A percentile compares a stretch with the other conserved stretches of the same genome.
These are phyloP conservation scores for Digitonthophagus gazella DNA, from an alignment of 2,888 invertebrate genomes.

Conservation along the genomic window DNA sequence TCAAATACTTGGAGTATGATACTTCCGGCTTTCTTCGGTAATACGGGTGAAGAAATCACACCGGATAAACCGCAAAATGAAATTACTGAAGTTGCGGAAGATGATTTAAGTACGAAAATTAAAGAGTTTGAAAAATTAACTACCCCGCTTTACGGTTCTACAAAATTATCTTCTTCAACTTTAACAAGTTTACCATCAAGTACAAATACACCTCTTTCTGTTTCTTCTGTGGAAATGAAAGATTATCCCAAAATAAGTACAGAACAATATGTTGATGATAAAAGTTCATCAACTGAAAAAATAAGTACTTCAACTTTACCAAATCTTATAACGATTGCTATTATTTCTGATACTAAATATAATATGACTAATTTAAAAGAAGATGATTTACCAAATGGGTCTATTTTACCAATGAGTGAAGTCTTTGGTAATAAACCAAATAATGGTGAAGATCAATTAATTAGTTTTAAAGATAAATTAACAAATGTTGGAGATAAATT, in stretches of 20 bases:
- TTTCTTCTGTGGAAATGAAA: constrained; percentile 13
- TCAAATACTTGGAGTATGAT: constrained; percentile 80
- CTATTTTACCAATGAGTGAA: constrained; percentile 9
- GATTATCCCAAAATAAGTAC: constrained; percentile 18
- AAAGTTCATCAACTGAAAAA: background rate
- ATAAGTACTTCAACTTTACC: constrained; percentile 4
- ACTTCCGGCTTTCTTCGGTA: constrained; percentile 75
- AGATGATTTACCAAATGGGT: constrained; percentile 10
- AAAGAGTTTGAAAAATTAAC: constrained; percentile 36
- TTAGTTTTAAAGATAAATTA: background rate
- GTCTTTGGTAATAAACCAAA: background rate
- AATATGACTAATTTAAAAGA: constrained; percentile 13
- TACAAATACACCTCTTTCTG: constrained; percentile 24
- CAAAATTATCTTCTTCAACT: constrained; percentile 3
- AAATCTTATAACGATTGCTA: constrained; percentile 16
- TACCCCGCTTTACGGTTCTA: background rate
- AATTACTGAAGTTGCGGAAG: too few relatives aligned
- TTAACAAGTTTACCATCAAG: constrained; percentile 24
- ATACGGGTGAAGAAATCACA: constrained; percentile 45
- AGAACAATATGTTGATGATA: constrained; percentile 12
- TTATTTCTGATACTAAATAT: constrained; percentile 20
- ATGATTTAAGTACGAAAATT: constrained; percentile 44
- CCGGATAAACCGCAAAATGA: constrained; percentile 40
- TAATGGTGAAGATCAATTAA: background rate
- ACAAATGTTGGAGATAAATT: background rate